Conservation (phyloP, 2,797 vertebrate species). For the Melanotaenia nigrans region DNA sequence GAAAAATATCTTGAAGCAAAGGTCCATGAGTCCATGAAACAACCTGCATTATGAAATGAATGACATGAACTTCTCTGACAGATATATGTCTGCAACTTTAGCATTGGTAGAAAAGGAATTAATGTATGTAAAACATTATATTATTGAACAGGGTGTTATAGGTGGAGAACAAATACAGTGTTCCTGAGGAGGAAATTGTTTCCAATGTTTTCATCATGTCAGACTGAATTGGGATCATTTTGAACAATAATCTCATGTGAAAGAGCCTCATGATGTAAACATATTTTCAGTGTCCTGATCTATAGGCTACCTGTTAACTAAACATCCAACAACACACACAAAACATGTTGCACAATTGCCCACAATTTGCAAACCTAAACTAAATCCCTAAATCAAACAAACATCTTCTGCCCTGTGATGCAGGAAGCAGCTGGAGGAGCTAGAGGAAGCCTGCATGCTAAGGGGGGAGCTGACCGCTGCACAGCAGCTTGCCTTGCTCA, state of each 20-base stretch:
- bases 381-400: background rate
- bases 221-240: no score
- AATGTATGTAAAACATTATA: background rate
- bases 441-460: conserved; percentile 85
- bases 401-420: background rate
- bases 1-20: no score
- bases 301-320: background rate
- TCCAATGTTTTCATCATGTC: no score
- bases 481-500: conserved; percentile 88
- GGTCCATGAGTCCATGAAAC: background rate
- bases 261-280: background rate
- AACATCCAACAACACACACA: background rate
- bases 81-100: background rate
- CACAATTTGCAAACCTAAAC: background rate
- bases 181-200: no score
- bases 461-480: conserved; percentile 82
- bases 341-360: background rate
- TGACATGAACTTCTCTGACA: background rate
- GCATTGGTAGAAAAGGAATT: background rate
- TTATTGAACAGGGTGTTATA: background rate
- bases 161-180: no score
- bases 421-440: conserved; percentile 88
- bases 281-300: background rate
- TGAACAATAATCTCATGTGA: background rate
- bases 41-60: background rate